Percentiles rank a stretch among this genome's conserved stretches.
phyloP scores from a whole-genome alignment of 2,888 invertebrate genomes.

The Thelaira solivaga region DNA sequence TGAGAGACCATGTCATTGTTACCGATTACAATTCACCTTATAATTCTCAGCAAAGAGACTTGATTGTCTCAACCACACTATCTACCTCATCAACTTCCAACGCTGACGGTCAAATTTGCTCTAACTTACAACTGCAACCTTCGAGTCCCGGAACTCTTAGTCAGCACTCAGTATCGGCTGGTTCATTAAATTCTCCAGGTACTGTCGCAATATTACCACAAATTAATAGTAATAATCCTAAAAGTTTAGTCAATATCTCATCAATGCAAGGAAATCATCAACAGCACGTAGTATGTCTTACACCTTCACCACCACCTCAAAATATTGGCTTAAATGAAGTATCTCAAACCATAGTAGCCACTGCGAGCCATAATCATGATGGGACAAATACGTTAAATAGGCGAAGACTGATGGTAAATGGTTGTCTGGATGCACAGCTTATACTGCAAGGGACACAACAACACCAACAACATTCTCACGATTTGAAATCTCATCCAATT shows the following conservation, averaged over 20 bases:
- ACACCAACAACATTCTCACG: slow-evolving; percentile 45
- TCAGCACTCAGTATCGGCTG: slow-evolving; percentile 81
- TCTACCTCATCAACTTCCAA: slow-evolving; percentile 66
- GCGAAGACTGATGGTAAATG: slow-evolving; percentile 15
- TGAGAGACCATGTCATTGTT: slow-evolving; percentile 61
- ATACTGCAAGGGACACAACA: slow-evolving; percentile 69
- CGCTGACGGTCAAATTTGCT: slow-evolving; percentile 67
- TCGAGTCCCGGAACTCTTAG: slow-evolving; percentile 83
- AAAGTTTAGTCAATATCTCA: slow-evolving; percentile 77
- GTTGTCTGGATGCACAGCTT: slow-evolving; percentile 20
- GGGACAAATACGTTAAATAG: slow-evolving; percentile 9
- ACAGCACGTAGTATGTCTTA: slow-evolving; percentile 77
- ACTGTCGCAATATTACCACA: slow-evolving; percentile 65
- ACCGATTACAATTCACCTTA: slow-evolving; percentile 86
- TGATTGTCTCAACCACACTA: slow-evolving; percentile 65
- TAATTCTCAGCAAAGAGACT: slow-evolving; percentile 67
- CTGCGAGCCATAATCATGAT: slow-evolving; percentile 58
- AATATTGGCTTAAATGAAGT: slow-evolving; percentile 12
- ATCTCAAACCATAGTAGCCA: slow-evolving; percentile 69
- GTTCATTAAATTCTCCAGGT: slow-evolving; percentile 79
- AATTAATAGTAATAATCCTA: slow-evolving; percentile 76
- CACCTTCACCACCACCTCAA: slow-evolving; percentile 78
- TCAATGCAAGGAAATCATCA: slow-evolving; percentile 74
- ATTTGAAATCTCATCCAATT: slow-evolving; percentile 51
- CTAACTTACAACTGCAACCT: slow-evolving; percentile 71